Base-by-base conservation (phyloP, 2,888 invertebrate genomes). In the Xylophagus ater region DNA sequence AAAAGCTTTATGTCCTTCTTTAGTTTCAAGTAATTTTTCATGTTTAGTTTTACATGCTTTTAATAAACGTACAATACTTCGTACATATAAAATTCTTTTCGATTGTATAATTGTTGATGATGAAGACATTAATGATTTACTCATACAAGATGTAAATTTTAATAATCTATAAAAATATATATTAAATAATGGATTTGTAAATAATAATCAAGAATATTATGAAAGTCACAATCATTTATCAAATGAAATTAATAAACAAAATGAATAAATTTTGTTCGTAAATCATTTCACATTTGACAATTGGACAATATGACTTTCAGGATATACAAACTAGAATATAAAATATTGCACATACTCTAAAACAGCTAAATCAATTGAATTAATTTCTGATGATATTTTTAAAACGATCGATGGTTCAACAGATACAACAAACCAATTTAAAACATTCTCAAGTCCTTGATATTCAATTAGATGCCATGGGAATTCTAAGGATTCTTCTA, bases 351-450 rank as follows among this genome's bases (percentile, higher is more conserved):
- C 63, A 56, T 58, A 77, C 76, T 72, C 71, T 41, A 78, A 62
- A 18, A 76, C 66, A 28, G 73, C 70, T 34, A 66, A 63, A 53
- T 78, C 77, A 34, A 75, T 66, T 43, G 72, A 69, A 48, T 71
- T 65, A 41, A 64, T 67, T 40, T 64, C 61, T 2, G 55, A 47
- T 43, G 70, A 69, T 20, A 63, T 54, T 50, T 65, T 66, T 15
- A 83, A 64, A 21, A 82, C 70, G 41, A 81, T 78, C 36, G 71
- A 65, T 0, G 81, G 75, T 60, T 84, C 81, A 51, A 77, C 76
- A 44, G 76, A 76, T 69, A 76, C 75, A 7, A 82, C 72, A 49
- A 80, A 78, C 82, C 83, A 83, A 56, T 79, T 78, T 49, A 80
- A 68, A 23, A 81, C 70, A 40, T 74, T 71, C 53, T 81, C 77